Evolutionary conservation across 2,888 invertebrate species (phyloP).

Genomic region (Lissonota sp.): DNA sequence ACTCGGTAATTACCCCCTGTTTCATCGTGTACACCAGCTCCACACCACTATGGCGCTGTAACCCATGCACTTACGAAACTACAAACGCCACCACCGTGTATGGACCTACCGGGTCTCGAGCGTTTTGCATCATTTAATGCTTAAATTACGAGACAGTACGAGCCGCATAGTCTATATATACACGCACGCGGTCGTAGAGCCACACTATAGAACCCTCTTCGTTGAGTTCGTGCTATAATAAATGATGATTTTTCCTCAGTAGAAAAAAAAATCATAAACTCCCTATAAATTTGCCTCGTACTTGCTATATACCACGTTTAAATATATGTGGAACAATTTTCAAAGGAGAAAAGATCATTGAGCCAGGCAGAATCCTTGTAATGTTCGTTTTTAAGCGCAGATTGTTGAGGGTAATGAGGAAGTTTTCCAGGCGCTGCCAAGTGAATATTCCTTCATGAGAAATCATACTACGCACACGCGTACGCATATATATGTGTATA

Average conservation of each 20-base stretch:
- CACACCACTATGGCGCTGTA: conserved; percentile 38
- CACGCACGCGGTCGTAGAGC: conserved; percentile 37
- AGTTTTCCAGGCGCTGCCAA: background rate
- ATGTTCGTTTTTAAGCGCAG: conserved; percentile 30
- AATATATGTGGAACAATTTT: background rate
- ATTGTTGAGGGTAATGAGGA: conserved; percentile 58
- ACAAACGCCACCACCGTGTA: conserved; percentile 33
- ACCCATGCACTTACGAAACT: conserved; percentile 6
- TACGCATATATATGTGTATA: background rate
- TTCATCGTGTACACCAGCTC: conserved; percentile 24
- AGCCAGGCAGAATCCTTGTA: conserved; percentile 11
- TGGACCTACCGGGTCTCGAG: conserved; percentile 38
- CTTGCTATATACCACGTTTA: background rate
- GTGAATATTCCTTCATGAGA: too few species aligned
- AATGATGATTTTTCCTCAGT: conserved; percentile 46
- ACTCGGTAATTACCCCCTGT: conserved; percentile 69
- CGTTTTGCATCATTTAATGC: conserved; percentile 72
- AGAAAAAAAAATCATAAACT: conserved; percentile 24
- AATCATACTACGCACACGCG: conserved; percentile 15
- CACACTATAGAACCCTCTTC: conserved; percentile 1
- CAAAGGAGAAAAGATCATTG: conserved; percentile 31
- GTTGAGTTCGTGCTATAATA: conserved; percentile 47
- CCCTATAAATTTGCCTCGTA: conserved; percentile 41
- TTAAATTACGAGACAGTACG: conserved; percentile 66
- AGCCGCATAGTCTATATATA: conserved; percentile 14